Evolutionary conservation across 1,140 invertebrate genomes (phyloP), one percentile per base, ranked within the genome.

Genomic region (Drosophila mojavensis): DNA sequence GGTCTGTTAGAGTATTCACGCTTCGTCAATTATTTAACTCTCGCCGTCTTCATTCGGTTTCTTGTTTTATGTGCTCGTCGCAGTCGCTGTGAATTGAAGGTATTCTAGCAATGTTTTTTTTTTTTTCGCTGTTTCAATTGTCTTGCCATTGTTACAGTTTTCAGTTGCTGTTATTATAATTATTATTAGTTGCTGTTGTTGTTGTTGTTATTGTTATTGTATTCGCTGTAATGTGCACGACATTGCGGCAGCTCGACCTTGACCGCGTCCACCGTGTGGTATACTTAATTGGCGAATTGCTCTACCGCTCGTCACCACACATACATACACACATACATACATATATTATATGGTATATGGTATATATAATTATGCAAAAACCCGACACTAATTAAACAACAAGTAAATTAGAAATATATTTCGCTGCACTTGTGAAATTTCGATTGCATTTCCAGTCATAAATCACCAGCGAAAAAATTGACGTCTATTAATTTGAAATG

Each of bases 181-280:
- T 45, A 47, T 9, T 65, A 24, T 48, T 26, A 10, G 39, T 55
- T 53, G 20, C n/a, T 28, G 47, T 54, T 60, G 28, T 5, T 30
- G 47, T 54, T 60, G 28, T 30, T 30, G 28, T 6, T 6, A 4
- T 28, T 28, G 36, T 47, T 53, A 10, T 28, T 28, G 39, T 45
- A 43, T 62, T 45, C 59, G 61, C 17, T 81, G 68, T 70, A 75
- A 78, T 64, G 56, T 79, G 79, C 83, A 88, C 79, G 83, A 86
- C 83, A 88, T 88, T 85, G 78, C 65, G 71, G 81, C 67, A 79
- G 65, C 45, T 41, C 65, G 84, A 83, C 83, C 83, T 89, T 86
- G 83, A 88, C 83, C 83, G 79, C 72, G 83, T 77, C 79, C 83
- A 88, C 69, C 79, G 68, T 86, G 83, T 83, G 83, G 83, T 75